These are phyloP conservation scores for Caranx melampygus DNA, from an alignment of 2,113 vertebrate genomes.

Conservation along the genomic window DNA sequence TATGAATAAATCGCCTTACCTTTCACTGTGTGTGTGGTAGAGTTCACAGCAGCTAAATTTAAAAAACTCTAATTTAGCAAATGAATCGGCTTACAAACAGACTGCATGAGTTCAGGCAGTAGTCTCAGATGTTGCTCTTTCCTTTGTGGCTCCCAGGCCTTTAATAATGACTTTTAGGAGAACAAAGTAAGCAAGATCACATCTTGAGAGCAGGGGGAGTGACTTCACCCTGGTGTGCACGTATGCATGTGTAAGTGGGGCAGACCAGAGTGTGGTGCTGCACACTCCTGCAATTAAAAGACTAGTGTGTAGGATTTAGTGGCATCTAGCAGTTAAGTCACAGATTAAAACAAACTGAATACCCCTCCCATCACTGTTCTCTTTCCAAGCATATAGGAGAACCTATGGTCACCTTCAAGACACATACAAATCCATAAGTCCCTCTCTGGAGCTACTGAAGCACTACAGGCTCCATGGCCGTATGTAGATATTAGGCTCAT, in stretches of 20 bases:
- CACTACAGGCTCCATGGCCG: too few species aligned
- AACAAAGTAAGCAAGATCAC: conserved; percentile 8
- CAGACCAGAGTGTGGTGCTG: background rate
- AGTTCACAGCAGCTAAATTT: background rate
- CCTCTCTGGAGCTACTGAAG: too few species aligned
- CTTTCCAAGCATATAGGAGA: too few species aligned
- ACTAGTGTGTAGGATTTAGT: too few species aligned
- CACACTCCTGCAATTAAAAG: background rate
- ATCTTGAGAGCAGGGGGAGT: conserved; percentile 1
- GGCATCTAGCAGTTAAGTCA: too few species aligned
- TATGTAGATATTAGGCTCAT: too few species aligned
- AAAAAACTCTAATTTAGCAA: background rate
- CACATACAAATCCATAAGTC: too few species aligned
- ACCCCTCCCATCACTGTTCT: too few species aligned
- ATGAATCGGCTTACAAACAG: background rate
- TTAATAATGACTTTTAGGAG: background rate
- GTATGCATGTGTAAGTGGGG: background rate
- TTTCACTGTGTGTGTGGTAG: background rate
- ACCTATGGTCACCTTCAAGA: too few species aligned
- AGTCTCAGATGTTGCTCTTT: background rate
- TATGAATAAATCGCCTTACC: conserved; percentile 13
- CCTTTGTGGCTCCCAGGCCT: background rate
- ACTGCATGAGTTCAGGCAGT: background rate
- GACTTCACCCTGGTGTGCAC: background rate
- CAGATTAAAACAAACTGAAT: too few species aligned